Base-by-base conservation (phyloP, 2,797 vertebrate species). In the Parambassis ranga region DNA sequence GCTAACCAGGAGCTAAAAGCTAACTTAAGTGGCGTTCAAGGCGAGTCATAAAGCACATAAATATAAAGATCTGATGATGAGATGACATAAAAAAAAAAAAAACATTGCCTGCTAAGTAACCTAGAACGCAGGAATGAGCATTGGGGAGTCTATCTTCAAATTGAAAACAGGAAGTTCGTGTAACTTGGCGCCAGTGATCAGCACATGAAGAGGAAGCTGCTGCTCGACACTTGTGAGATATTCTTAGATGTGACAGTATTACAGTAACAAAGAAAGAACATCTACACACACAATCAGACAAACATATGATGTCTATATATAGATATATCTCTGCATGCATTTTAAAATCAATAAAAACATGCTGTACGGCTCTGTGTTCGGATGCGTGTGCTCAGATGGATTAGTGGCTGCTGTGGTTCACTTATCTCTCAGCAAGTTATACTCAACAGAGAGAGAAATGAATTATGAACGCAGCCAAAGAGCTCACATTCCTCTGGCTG, bases 361-460 rank as follows among this genome's bases (percentile, higher is more conserved):
- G 13, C 14, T 20, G 26, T 26, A 10, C 15, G 44, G 44, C 7
- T 2, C 13, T 26, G 18, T 10, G 10, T 8, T 7, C 39, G 22
- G 36, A 18, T 19, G 11, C 24, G 5, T 15, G 11, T 4, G 22
- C n/a, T n/a, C 8, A 46, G 28, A 51, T 46, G 11, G n/a, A 71
- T 71, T 51, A 37, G 43, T 7, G 18, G 7, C n/a, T 39, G 31
- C 56, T 62, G 23, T 9, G 20, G 22, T 44, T 41, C 26, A 43
- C 18, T 57, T 51, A 30, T 26, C 39, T 41, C 37, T 48, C 28
- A 51, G 42, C 13, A 38, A 71, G 38, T 49, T 66, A 31, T 5
- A 15, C 32, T 53, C 31, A n/a, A n/a, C 50, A 57, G 26, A 47
- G 30, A 50, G 44, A 37, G 22, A 41, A 15, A 50, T 39, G 36